Evolutionary conservation across 2,797 vertebrate genomes (phyloP).

Genomic region (Aeoliscus strigatus): DNA sequence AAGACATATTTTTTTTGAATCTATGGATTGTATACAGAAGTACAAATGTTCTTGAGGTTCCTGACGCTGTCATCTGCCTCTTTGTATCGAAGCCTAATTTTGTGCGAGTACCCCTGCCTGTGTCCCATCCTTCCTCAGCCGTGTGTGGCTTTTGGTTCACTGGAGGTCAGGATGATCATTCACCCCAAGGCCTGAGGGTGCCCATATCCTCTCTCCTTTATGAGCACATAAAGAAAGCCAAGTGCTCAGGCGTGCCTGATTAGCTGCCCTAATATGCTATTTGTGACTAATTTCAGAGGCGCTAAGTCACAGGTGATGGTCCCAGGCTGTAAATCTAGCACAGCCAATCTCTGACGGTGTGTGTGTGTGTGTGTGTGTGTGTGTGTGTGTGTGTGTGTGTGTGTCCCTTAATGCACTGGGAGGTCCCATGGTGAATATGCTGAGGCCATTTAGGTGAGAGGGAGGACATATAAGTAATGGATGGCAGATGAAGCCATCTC

Average conservation of each 20-base stretch:
- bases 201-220: conserved; percentile 87
- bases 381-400: conserved; percentile 8
- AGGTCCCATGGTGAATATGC: conserved; percentile 83
- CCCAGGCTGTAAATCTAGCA: conserved; percentile 85
- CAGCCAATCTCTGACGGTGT: conserved; percentile 64
- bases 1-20: no score
- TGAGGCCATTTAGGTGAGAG: conserved; percentile 86
- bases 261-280: conserved; percentile 97
- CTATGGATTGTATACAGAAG: background rate
- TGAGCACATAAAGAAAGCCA: conserved; percentile 90
- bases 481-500: conserved; percentile 83
- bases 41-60: conserved; percentile 8
- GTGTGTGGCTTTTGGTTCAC: conserved; percentile 77
- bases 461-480: conserved; percentile 83
- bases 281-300: conserved; percentile 97
- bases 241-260: conserved; percentile 94
- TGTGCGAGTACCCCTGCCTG: conserved; percentile 46
- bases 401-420: conserved; percentile 48
- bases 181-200: conserved; percentile 82
- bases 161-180: conserved; percentile 92
- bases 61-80: conserved; percentile 30
- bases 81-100: conserved; percentile 53
- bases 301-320: conserved; percentile 94
- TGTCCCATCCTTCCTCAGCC: conserved; percentile 52
- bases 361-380: conserved; percentile 18